Evolutionary conservation across 2,888 invertebrate species (phyloP), one percentile per base, ranked within the genome.

Genomic region (Torymus auratus): DNA sequence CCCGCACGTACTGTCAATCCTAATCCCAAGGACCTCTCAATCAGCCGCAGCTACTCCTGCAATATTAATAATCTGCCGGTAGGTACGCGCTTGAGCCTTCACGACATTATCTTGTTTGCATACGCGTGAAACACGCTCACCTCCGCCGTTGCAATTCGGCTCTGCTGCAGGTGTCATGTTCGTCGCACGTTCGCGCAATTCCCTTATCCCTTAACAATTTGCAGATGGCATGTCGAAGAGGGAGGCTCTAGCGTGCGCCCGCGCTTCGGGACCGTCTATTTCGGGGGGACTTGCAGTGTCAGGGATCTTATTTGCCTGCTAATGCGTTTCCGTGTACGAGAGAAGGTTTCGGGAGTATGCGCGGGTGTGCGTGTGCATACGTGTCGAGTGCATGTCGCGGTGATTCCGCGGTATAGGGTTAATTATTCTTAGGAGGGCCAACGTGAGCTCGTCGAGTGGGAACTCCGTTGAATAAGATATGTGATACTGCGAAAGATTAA

Each of bases 141-240:
- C 28, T 28, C 28, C 28, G 28, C 3, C 28, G 28, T 28, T 67
- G 65, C 68, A 62, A 74, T 79, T 75, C n/a, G 75, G 78, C 82
- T 75, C n/a, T 74, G 78, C 82, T 84, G 78, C 81, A 80, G 82
- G 85, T 85, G 86, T 86, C 85, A 79, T 87, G 88, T 88, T 85
- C 84, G 14, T 61, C 62, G 79, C 84, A 82, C 84, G 84, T 83
- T 84, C 77, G 79, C 86, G 85, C 88, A 75, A 81, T 81, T 89
- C 88, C 88, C 88, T 87, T 87, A 89, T 89, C 89, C 89, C 89
- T 89, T 86, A 89, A 89, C 89, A 89, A 89, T 89, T 89, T 89
- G 86, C 87, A 83, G 85, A 86, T 87, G 87, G 87, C 88, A 87
- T 84, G 86, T 85, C 84, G 85, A 85, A 64, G 76, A 17, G 55